A percentile compares a stretch with the other conserved stretches of the same genome.
phyloP scores from a whole-genome alignment of 2,113 vertebrate genomes.

The Melierax canorus region DNA sequence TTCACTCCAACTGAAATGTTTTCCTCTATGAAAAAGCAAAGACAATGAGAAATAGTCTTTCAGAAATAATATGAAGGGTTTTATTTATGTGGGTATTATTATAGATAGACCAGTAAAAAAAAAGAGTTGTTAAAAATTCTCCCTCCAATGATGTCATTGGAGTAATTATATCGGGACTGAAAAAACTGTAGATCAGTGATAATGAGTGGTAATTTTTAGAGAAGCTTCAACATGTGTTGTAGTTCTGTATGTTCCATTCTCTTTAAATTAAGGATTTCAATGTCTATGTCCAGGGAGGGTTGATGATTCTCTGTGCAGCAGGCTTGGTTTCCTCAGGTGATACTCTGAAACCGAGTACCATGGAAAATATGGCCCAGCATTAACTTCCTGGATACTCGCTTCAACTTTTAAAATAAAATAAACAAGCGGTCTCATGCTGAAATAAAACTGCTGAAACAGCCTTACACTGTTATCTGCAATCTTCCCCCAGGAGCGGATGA shows the following conservation, averaged over 20 bases:
- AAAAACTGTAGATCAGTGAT: background rate
- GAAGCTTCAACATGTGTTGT: background rate
- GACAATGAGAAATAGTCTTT: background rate
- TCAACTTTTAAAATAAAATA: background rate
- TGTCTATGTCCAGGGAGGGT: background rate
- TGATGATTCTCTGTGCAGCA: background rate
- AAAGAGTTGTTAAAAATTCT: background rate
- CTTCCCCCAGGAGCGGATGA: background rate
- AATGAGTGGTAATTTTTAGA: background rate
- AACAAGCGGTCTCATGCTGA: background rate
- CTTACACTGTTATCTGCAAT: background rate
- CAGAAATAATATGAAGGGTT: background rate
- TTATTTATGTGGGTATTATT: background rate
- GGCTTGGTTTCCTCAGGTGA: background rate
- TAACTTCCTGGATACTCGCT: background rate
- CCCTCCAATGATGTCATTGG: background rate
- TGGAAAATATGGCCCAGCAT: background rate
- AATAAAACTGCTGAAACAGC: background rate
- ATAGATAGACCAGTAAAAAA: background rate
- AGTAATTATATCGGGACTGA: background rate
- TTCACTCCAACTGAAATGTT: background rate
- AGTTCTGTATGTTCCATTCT: background rate
- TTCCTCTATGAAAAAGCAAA: background rate
- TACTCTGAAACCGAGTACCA: background rate
- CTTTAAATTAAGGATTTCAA: background rate